phyloP scores from a whole-genome alignment of 1,140 invertebrate species.

The Drosophila kikkawai region DNA sequence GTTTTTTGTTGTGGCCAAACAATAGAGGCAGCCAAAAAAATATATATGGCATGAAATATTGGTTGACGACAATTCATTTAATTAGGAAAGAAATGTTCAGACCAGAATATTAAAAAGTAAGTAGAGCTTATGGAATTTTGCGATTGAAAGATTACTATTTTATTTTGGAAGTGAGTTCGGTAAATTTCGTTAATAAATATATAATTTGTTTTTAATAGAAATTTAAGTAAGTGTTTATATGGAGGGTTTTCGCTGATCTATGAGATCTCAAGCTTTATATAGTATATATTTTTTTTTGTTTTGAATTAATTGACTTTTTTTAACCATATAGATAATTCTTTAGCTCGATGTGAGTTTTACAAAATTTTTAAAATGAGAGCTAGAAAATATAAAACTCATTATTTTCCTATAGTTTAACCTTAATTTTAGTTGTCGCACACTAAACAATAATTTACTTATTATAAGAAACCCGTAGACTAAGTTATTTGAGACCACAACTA shows the following conservation, averaged over 20 bases:
- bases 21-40: background rate
- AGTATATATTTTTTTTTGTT: background rate
- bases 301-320: background rate
- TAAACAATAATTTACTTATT: background rate
- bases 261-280: background rate
- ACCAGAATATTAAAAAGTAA: conserved; percentile 11
- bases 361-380: background rate
- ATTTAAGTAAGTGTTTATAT: background rate
- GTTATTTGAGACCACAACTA: conserved; percentile 27
- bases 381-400: background rate
- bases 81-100: background rate
- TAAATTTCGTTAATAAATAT: background rate
- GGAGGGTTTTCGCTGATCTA: background rate
- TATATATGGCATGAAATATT: background rate
- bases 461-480: background rate
- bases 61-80: background rate
- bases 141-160: background rate
- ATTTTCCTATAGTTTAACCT: too few relatives aligned
- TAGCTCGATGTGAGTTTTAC: background rate
- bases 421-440: background rate
- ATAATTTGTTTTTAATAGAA: background rate
- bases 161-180: rapidly evolving
- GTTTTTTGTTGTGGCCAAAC: conserved; percentile 11
- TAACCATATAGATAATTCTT: background rate
- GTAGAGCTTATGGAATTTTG: background rate